phyloP scores from a whole-genome alignment of 2,113 vertebrate genomes.

The Archocentrus centrarchus region DNA sequence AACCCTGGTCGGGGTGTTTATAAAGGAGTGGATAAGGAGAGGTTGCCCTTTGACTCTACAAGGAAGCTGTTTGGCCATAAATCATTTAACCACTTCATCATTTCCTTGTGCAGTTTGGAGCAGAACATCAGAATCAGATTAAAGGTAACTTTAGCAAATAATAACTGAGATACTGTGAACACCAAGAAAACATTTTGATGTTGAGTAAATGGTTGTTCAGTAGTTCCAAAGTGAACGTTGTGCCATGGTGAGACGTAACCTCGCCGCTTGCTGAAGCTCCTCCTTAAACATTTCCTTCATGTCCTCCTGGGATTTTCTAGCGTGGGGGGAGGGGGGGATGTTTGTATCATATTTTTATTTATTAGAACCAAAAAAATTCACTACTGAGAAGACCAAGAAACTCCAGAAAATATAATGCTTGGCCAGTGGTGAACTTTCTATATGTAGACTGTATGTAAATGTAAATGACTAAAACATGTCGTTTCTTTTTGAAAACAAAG shows the following conservation, averaged over 20 bases:
- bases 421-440: too few species aligned
- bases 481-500: background rate
- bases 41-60: background rate
- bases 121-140: background rate
- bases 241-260: accelerated
- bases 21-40: background rate
- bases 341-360: too few species aligned
- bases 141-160: background rate
- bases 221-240: background rate
- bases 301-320: background rate
- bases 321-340: too few species aligned
- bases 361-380: accelerated
- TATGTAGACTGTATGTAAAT: background rate
- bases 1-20: too few species aligned
- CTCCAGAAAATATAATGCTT: too few species aligned
- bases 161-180: background rate
- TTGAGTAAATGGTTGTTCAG: background rate
- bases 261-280: accelerated
- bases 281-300: background rate
- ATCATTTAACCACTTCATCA: background rate
- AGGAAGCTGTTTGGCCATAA: background rate
- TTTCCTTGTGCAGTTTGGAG: background rate
- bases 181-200: background rate
- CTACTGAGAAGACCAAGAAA: background rate
- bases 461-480: accelerated